Percentiles rank a stretch among this genome's conserved stretches.
Evolutionary conservation across 2,888 invertebrate species (phyloP).

Genomic region (Leptothorax acervorum): DNA sequence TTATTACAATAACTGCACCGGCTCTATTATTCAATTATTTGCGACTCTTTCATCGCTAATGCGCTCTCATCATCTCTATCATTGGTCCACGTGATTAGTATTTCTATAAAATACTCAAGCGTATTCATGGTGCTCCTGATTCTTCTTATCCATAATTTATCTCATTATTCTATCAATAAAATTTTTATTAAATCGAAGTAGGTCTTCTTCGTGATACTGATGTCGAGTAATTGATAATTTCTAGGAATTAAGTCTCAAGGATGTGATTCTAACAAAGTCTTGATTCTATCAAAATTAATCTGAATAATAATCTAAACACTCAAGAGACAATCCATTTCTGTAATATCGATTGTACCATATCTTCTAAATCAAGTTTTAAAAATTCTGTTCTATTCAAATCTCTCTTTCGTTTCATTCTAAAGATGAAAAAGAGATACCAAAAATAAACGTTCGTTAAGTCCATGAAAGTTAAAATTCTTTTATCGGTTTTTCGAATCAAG

Average conservation of each 20-base stretch:
- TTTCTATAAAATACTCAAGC: not conserved
- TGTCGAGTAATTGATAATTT: not conserved
- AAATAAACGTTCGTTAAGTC: not conserved
- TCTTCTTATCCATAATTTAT: not conserved
- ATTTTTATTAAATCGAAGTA: not conserved
- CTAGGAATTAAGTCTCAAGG: not conserved
- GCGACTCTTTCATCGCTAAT: not conserved
- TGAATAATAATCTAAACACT: not conserved
- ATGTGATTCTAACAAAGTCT: not conserved
- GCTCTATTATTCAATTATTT: conserved; percentile 27
- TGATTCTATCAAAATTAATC: not conserved
- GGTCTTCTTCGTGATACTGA: not conserved
- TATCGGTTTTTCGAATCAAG: not conserved
- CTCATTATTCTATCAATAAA: not conserved
- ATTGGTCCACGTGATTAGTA: not conserved
- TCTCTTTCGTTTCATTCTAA: not conserved
- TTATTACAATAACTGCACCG: conserved; percentile 21
- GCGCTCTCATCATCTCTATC: not conserved
- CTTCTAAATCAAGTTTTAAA: not conserved
- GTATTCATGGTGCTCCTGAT: not conserved
- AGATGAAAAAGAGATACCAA: not conserved
- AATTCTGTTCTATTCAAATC: not conserved
- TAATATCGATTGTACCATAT: not conserved
- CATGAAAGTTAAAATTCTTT: not conserved
- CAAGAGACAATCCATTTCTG: not conserved